These are phyloP conservation scores for Temnothorax rugatulus DNA, from an alignment of 2,888 invertebrate genomes.

Conservation along the genomic window DNA sequence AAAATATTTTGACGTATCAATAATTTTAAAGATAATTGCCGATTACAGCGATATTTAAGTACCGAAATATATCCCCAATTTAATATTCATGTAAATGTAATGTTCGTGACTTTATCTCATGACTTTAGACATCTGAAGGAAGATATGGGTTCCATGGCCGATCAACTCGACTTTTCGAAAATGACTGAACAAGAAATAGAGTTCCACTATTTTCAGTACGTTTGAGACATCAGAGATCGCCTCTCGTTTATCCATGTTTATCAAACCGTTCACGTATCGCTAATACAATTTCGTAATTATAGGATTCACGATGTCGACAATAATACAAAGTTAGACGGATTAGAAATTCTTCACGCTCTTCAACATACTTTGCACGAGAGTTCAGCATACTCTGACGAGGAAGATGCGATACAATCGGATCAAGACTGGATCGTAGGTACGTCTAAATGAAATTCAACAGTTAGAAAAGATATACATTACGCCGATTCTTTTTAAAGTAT, in stretches of 20 bases:
- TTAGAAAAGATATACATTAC: neutral
- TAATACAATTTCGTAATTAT: slow-evolving; percentile 50
- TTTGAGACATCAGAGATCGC: slow-evolving; percentile 37
- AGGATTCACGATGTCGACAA: slow-evolving; percentile 95
- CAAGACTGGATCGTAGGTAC: slow-evolving; percentile 79
- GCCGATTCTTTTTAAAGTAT: neutral
- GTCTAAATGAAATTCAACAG: slow-evolving; percentile 25
- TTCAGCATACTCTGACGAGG: slow-evolving; percentile 61
- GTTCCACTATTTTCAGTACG: slow-evolving; percentile 93
- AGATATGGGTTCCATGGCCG: slow-evolving; percentile 90
- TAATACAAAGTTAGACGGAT: slow-evolving; percentile 95
- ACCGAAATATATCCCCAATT: neutral
- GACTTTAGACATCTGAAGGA: slow-evolving; percentile 92
- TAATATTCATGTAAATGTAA: neutral
- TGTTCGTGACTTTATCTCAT: slow-evolving; percentile 19
- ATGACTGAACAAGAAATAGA: slow-evolving; percentile 95
- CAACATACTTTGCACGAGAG: slow-evolving; percentile 91
- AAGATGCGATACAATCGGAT: slow-evolving; percentile 61
- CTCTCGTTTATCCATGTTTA: neutral
- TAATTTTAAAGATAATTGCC: neutral
- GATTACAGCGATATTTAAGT: neutral
- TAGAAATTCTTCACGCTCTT: slow-evolving; percentile 95
- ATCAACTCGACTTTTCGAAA: slow-evolving; percentile 89
- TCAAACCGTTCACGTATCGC: neutral
- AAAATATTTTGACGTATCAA: neutral